Base-by-base conservation (phyloP, 2,113 vertebrate genomes). In the Urocolius indicus region DNA sequence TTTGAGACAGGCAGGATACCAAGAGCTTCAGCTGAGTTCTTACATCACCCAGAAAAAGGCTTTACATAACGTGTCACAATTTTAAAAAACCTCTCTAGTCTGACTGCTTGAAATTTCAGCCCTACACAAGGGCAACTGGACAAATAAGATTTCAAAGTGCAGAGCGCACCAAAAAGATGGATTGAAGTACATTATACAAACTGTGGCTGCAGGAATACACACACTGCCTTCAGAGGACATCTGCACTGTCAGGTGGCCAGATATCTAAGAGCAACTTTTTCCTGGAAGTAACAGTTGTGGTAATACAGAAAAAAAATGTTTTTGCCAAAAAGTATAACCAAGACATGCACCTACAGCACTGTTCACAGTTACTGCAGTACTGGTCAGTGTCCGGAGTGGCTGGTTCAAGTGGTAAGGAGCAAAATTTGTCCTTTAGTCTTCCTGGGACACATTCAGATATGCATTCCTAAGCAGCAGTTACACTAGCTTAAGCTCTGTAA, bases 201-300 rank as follows among this genome's bases (percentile, higher is more conserved):
- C 19, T 32, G 63, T 29, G 86, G 83, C 65, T 80, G 73, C 86
- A 95, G 45, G 43, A 67, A 63, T 24, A 61, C 74, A 87, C 29
- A 20, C 5, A 57, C 78, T 85, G 78, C 75, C 55, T 69, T 76
- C 87, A 79, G 41, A 86, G 74, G 41, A 85, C 92, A 96, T 74
- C 81, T 93, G 90, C 58, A 41, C 78, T 65, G 27, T 54, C 7
- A 71, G 71, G 82, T 76, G 17, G 88, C 88, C 95, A 96, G 51
- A 86, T 36, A 86, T 10, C 76, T 79, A 73, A 92, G 79, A 92
- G 76, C 76, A 92, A 41, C 65, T 36, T 86, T 21, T 93, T 90
- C 90, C 85, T 95, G 90, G 79, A 95, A 93, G 36, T 36, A 88
- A 85, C 71, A 80, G 36, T 27, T 58, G 38, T 51, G 72, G 72